These are phyloP conservation scores for Pseudomyrmex cubaensis DNA, from an alignment of 1,140 invertebrate genomes.

Conservation along the genomic window DNA sequence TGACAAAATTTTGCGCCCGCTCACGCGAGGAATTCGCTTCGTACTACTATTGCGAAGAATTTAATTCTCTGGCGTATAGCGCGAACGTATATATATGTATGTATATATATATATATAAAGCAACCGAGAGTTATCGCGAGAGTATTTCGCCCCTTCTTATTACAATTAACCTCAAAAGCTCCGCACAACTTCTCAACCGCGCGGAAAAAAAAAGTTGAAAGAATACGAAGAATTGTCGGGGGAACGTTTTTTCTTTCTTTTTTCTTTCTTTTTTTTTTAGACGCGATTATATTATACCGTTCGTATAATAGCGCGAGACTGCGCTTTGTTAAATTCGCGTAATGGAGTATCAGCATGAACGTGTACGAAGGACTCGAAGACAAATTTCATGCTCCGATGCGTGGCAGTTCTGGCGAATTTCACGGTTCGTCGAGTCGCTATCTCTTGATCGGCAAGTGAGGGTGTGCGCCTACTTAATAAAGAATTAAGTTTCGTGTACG, in stretches of 20 bases:
- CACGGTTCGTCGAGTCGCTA: constrained; percentile 71
- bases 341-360: constrained; percentile 58
- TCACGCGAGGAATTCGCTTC: background rate
- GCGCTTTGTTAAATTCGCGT: constrained; percentile 38
- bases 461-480: constrained; percentile 64
- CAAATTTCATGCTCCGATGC: constrained; percentile 75
- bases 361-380: constrained; percentile 68
- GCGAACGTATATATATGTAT: background rate
- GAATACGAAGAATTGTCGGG: constrained; percentile 45
- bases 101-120: background rate
- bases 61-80: background rate
- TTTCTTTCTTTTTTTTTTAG: background rate
- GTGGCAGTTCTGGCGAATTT: constrained; percentile 72
- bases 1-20: background rate
- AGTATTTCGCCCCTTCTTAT: constrained; percentile 22
- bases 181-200: constrained; percentile 22
- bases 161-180: constrained; percentile 34
- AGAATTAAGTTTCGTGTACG: constrained; percentile 59
- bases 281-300: constrained; percentile 50
- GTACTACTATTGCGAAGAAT: constrained; percentile 12
- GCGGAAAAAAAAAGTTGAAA: constrained; percentile 12
- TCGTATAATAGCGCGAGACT: background rate
- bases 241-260: background rate
- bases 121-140: constrained; percentile 10
- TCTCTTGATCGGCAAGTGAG: constrained; percentile 57